Evolutionary conservation across 2,797 vertebrate genomes (phyloP).

Genomic region (Gobionotothen gibberifrons): DNA sequence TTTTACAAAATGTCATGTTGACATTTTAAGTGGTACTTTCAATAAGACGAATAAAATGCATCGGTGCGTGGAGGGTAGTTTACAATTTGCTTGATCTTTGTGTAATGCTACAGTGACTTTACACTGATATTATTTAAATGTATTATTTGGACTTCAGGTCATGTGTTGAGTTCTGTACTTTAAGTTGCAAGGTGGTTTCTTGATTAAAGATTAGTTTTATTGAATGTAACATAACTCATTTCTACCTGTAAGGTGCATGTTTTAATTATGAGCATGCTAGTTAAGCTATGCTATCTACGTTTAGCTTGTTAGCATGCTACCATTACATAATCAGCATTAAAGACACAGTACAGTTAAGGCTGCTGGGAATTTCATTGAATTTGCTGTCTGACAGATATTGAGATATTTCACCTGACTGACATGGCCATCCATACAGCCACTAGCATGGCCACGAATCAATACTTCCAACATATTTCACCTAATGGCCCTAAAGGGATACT

Average conservation of each 20-base stretch:
- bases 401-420: not conserved
- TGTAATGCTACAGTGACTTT: conserved; percentile 17
- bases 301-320: too few species aligned
- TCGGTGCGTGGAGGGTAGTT: not conserved
- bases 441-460: not conserved
- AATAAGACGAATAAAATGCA: not conserved
- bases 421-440: not conserved
- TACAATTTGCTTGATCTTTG: not conserved
- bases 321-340: too few species aligned
- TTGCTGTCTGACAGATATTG: too few species aligned
- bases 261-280: too few species aligned
- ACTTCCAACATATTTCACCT: not conserved
- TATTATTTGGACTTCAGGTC: not conserved
- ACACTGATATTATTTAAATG: not conserved
- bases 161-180: not conserved
- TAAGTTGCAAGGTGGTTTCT: not conserved
- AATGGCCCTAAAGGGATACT: not conserved
- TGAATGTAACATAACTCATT: too few species aligned
- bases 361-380: too few species aligned
- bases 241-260: too few species aligned
- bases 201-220: not conserved
- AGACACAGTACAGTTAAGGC: too few species aligned
- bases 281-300: too few species aligned
- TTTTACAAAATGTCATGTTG: not conserved
- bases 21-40: not conserved